Evolutionary conservation across 1,140 invertebrate genomes (phyloP), one percentile per base, ranked within the genome.

Genomic region (Tetragonula clypearis): DNA sequence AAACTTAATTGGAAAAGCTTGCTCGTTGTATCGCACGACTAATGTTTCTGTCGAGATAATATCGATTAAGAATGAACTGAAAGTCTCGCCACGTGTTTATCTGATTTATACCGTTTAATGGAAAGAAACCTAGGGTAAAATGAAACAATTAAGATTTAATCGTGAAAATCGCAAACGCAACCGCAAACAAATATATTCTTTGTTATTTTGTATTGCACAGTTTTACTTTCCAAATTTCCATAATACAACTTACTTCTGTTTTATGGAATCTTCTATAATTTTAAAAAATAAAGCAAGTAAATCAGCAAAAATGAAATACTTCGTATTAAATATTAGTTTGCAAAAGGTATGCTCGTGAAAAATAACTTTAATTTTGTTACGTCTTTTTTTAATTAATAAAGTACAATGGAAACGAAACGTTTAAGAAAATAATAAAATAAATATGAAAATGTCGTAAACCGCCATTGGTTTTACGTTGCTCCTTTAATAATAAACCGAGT

Each of bases 1-100:
- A 17, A 65, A 26, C 41, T 78, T 78, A 78, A 78, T 66, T 78
- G n/a, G 60, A 53, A 53, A 65, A 66, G 76, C 60, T 66, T 78
- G 76, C 62, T 78, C 11, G 41, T 66, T 78, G 62, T 74, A 55
- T 66, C 60, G 60, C 41, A 41, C 19, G 35, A 66, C 17, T 66
- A 78, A 78, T 66, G 17, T 26, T 30, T 23, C 41, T 66, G 76
- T 78, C 76, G 23, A 53, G 76, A 66, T 66, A 26, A 62, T 35
- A 66, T 78, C 49, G 62, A 55, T 78, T 35, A 66, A 78, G 62
- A 53, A 78, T 41, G 19, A 53, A 14, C n/a, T 66, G 23, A 49
- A 62, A 49, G 23, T 65, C 26, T 41, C 19, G 55, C 21, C 35
- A 15, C 17, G 15, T 41, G 58, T 65, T 77, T 65, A 77, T 21